Evolutionary conservation across 2,888 invertebrate species (phyloP).

Genomic region (Abrostola triplasia): DNA sequence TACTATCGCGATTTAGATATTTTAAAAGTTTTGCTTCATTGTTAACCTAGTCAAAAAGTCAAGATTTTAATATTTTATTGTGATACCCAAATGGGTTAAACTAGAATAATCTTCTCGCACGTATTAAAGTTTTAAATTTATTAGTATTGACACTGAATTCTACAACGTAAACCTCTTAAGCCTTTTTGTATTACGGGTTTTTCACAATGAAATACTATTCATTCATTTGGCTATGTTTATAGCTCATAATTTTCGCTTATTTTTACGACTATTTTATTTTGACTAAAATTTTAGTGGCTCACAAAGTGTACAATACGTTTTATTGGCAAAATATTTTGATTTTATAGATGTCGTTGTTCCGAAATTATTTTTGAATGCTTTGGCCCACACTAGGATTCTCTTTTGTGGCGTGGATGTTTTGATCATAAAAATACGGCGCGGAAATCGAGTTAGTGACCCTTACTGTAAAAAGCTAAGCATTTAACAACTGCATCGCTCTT

Average conservation of each 20-base stretch:
- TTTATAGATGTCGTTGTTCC: constrained; percentile 27
- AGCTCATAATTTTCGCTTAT: constrained; percentile 30
- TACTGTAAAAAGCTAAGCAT: too few species aligned
- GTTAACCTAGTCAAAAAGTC: not conserved
- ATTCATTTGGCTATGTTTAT: constrained; percentile 36
- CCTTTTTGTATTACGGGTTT: constrained; percentile 4
- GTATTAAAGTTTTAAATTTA: constrained; percentile 43
- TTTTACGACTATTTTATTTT: constrained; percentile 42
- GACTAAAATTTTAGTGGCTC: constrained; percentile 18
- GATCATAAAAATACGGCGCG: too few species aligned
- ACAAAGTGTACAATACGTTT: constrained; percentile 18
- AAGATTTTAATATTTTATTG: not conserved
- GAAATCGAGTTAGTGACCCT: too few species aligned
- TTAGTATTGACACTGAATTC: constrained; percentile 22
- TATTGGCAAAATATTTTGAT: constrained; percentile 25
- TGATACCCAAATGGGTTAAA: constrained; percentile 13
- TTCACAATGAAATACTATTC: constrained; percentile 25
- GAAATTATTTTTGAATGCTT: not conserved
- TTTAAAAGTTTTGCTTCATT: not conserved
- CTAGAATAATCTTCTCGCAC: constrained; percentile 17
- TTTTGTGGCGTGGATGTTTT: not conserved
- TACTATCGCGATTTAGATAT: not conserved
- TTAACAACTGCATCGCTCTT: too few species aligned
- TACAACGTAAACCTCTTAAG: constrained; percentile 17
- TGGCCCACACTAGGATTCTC: not conserved